Percentiles rank a stretch among this genome's conserved stretches.
These are phyloP conservation scores for Origma solitaria DNA, from an alignment of 2,113 vertebrate genomes.

Conservation along the genomic window DNA sequence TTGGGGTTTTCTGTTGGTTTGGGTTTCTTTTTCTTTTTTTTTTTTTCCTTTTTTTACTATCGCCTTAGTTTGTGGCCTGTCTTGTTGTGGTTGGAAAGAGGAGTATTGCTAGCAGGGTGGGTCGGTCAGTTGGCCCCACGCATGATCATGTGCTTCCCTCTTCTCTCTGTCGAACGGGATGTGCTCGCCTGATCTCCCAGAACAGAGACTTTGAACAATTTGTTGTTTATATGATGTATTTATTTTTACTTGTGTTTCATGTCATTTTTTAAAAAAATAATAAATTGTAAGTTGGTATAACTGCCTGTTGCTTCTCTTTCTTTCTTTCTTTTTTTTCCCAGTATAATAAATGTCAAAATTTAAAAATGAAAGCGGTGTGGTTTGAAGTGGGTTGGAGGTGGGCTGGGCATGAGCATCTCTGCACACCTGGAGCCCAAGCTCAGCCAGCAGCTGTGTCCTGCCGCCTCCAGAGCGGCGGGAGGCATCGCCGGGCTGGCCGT, in stretches of 20 bases:
- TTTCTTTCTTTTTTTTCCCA: not conserved
- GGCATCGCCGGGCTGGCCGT: fast-evolving
- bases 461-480: not conserved
- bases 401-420: not conserved
- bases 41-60: constrained; percentile 41
- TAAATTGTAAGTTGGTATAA: constrained; percentile 84
- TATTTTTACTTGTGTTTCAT: constrained; percentile 87
- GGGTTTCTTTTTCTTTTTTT: not conserved
- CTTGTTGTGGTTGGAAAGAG: constrained; percentile 67
- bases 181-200: constrained; percentile 48
- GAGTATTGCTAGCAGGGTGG: constrained; percentile 63
- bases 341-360: constrained; percentile 57
- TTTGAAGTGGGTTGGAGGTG: constrained; percentile 12
- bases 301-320: constrained; percentile 62
- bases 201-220: constrained; percentile 78
- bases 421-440: not conserved
- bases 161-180: constrained; percentile 63
- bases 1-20: not conserved
- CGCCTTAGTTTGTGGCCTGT: constrained; percentile 73
- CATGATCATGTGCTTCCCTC: constrained; percentile 78
- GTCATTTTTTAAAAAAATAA: constrained; percentile 81
- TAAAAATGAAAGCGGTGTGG: not conserved
- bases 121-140: constrained; percentile 42
- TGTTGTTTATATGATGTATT: constrained; percentile 85
- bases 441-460: not conserved